Evolutionary conservation across 2,888 invertebrate species (phyloP).

Genomic region (Caenorhabditis sp.): DNA sequence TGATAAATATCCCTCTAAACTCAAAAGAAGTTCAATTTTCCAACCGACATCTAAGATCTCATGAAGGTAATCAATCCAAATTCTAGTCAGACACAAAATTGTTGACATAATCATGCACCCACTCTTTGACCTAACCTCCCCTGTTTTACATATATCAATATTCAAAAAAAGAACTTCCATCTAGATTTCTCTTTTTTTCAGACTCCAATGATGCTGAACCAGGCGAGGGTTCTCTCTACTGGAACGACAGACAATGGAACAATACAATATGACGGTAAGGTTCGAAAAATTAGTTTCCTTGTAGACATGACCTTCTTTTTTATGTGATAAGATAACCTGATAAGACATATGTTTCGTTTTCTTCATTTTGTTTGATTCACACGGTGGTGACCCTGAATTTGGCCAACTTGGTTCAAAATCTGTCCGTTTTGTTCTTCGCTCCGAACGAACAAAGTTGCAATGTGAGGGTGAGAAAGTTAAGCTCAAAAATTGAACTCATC

Average conservation of each 20-base stretch:
- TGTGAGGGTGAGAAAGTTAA: not conserved
- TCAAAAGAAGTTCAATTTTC: not conserved
- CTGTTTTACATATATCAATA: slow-evolving; percentile 30
- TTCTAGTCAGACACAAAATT: slow-evolving; percentile 2
- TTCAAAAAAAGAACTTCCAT: not conserved
- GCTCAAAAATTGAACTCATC: slow-evolving; percentile 21
- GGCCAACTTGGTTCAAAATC: not conserved
- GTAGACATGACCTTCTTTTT: slow-evolving; percentile 18
- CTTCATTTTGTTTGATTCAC: not conserved
- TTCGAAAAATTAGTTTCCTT: slow-evolving; percentile 8
- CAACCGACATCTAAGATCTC: not conserved
- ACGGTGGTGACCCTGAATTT: not conserved
- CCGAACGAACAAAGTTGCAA: slow-evolving; percentile 2
- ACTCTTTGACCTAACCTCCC: slow-evolving; percentile 16
- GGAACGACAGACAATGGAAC: slow-evolving; percentile 54
- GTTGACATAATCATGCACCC: slow-evolving; percentile 7
- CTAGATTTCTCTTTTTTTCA: slow-evolving; percentile 15
- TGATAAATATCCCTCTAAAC: not conserved
- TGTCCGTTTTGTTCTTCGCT: slow-evolving; percentile 3
- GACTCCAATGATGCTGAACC: slow-evolving; percentile 54
- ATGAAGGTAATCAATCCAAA: not conserved
- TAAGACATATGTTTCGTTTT: slow-evolving; percentile 4
- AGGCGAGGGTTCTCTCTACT: slow-evolving; percentile 50
- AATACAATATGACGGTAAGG: slow-evolving; percentile 53
- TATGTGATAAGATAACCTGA: slow-evolving; percentile 36